Evolutionary conservation across 2,797 vertebrate genomes (phyloP).

Genomic region (Balearica regulorum): DNA sequence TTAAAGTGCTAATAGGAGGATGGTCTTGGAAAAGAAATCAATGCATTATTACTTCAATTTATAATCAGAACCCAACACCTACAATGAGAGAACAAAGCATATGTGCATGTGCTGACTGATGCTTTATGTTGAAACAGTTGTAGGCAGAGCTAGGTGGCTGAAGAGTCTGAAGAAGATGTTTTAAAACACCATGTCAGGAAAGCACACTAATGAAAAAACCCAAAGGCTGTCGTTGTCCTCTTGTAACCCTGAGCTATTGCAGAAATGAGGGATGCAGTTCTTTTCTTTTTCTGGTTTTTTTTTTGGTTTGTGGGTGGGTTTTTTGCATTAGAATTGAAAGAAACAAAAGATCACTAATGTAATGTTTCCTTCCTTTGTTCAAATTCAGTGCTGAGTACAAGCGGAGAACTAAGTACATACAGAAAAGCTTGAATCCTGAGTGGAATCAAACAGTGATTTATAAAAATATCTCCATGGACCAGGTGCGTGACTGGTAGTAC

Average conservation of each 20-base stretch:
- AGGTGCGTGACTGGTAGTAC: slow-evolving; percentile 77
- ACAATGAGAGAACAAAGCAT: background rate
- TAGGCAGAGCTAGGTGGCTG: background rate
- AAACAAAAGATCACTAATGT: background rate
- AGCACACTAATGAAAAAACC: background rate
- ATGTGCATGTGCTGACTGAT: background rate
- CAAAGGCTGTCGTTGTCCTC: background rate
- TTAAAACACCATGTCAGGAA: background rate
- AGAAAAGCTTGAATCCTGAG: slow-evolving; percentile 96
- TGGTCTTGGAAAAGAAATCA: background rate
- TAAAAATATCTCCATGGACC: slow-evolving; percentile 96
- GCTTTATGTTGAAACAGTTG: background rate
- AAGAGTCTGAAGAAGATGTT: background rate
- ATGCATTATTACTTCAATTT: background rate
- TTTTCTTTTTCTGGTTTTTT: background rate
- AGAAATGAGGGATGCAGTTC: background rate
- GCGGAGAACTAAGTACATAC: slow-evolving; percentile 91
- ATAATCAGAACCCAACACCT: background rate
- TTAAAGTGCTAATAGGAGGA: background rate
- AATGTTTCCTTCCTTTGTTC: slow-evolving; percentile 57
- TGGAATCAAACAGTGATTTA: slow-evolving; percentile 99
- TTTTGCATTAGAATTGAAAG: background rate
- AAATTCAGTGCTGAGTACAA: slow-evolving; percentile 92
- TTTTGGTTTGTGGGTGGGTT: background rate
- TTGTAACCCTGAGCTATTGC: background rate